Base-by-base conservation (phyloP, 2,888 invertebrate species). In the Timandra comae region DNA sequence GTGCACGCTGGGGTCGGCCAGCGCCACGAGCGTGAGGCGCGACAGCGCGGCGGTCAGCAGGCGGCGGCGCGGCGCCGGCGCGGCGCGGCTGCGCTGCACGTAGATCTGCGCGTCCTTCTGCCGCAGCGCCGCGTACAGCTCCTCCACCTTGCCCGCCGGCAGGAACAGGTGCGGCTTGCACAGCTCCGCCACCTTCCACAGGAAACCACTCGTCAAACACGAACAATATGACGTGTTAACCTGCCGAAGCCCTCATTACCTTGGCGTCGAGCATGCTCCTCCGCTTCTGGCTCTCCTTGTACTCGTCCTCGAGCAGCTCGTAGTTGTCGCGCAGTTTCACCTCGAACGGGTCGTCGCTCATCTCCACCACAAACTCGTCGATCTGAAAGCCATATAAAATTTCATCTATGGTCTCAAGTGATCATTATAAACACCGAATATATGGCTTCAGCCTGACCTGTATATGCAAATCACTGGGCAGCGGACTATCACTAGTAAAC, bases 281-380 rank as follows among this genome's bases (percentile, higher is more conserved):
- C 10, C 99, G 88, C 64, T 97, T 97, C 56, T 96, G 88, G 61
- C 95, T 95, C 69, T 99, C 99, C 53, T 94, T 92, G 59, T 96
- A 96, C 70, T 99, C 99, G 60, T 99, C 99, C 59, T 96, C 96
- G 27, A 98, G 72, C 0, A 99, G 85, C 64, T 98, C 98, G 69
- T 96, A 98, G 71, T 98, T 99, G 56, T 98, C 97, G 0, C 98
- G 90, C 4, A 99, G 84, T 61, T 95, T 96, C 2, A 98, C 97
- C 81, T 99, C 99, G 65, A 99, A 99, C 0, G 98, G 98, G 88
- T 99, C 99, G 65, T 99, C 99, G 47, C 94, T 94, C 80, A 99
- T 91, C 82, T 98, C 97, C 52, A 99, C 90, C 1, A 93, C 71
- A 59, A 97, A 92, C 59, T 94, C 93, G 78, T 96, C 93, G 11